phyloP scores from a whole-genome alignment of 2,797 vertebrate species.

The Lepus oiostolus region DNA sequence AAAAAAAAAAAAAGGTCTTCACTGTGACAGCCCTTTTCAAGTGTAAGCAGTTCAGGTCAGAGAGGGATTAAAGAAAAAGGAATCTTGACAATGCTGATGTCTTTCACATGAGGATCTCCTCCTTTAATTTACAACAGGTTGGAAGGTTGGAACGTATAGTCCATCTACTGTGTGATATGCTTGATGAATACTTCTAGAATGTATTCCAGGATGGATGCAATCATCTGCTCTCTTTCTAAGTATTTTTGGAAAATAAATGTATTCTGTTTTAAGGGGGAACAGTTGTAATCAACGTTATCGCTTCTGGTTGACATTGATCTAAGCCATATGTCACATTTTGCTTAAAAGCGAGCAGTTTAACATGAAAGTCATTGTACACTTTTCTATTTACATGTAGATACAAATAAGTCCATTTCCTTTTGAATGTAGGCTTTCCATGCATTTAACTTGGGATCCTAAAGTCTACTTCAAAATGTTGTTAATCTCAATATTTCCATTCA shows the following conservation, averaged over 20 bases:
- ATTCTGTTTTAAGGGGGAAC: constrained; percentile 57
- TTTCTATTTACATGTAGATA: neutral
- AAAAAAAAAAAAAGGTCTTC: neutral
- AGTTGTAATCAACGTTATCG: neutral
- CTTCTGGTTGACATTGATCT: neutral
- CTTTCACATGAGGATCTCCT: neutral
- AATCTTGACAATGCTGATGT: neutral
- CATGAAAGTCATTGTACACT: neutral
- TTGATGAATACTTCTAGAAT: constrained; percentile 78
- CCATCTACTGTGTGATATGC: constrained; percentile 32
- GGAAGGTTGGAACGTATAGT: constrained; percentile 61
- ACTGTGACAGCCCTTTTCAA: constrained; percentile 3
- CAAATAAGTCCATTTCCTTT: neutral
- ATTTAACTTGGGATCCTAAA: neutral
- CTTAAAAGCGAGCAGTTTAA: constrained; percentile 42
- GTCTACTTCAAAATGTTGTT: neutral
- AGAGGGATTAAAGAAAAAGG: constrained; percentile 54
- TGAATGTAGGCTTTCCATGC: neutral
- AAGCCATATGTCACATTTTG: constrained; percentile 20
- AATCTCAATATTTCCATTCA: constrained; percentile 6
- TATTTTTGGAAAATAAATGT: constrained; percentile 72
- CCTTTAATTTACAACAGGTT: constrained; percentile 70
- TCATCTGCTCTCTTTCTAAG: constrained; percentile 75
- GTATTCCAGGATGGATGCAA: constrained; percentile 65
- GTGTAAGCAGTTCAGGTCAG: constrained; percentile 51